Percentiles rank a stretch among this genome's conserved stretches.
phyloP scores from a whole-genome alignment of 2,888 invertebrate genomes.

The Diadegma fenestrale region DNA sequence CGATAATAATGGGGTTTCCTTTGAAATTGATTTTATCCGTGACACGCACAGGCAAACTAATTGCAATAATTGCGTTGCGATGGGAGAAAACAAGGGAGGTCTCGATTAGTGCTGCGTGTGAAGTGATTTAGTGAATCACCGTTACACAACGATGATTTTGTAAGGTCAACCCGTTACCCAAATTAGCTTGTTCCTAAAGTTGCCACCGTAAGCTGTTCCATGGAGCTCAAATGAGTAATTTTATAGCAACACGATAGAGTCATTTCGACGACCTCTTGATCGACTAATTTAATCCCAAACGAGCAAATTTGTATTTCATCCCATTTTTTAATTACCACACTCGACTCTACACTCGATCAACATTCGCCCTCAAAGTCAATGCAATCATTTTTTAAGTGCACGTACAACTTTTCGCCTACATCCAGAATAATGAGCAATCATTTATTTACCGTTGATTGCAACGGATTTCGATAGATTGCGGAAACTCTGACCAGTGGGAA shows the following conservation, averaged over 20 bases:
- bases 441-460: background rate
- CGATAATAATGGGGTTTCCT: conserved; percentile 41
- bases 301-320: conserved; percentile 32
- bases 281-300: conserved; percentile 2
- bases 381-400: conserved; percentile 9
- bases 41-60: conserved; percentile 63
- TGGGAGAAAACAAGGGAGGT: conserved; percentile 45
- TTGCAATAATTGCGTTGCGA: conserved; percentile 62
- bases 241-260: conserved; percentile 12
- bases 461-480: background rate
- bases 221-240: conserved; percentile 4
- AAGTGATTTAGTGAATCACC: conserved; percentile 56
- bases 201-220: conserved; percentile 21
- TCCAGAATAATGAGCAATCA: conserved; percentile 32
- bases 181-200: conserved; percentile 23
- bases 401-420: background rate
- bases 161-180: conserved; percentile 31
- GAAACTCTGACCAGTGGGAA: background rate
- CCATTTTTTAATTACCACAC: background rate
- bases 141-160: conserved; percentile 50
- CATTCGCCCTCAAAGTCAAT: background rate
- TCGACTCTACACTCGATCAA: background rate
- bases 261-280: conserved; percentile 25
- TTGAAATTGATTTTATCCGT: conserved; percentile 58
- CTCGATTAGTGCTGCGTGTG: conserved; percentile 41